Conservation (phyloP, 2,113 vertebrate genomes). For the Tychaedon coryphoeus region DNA sequence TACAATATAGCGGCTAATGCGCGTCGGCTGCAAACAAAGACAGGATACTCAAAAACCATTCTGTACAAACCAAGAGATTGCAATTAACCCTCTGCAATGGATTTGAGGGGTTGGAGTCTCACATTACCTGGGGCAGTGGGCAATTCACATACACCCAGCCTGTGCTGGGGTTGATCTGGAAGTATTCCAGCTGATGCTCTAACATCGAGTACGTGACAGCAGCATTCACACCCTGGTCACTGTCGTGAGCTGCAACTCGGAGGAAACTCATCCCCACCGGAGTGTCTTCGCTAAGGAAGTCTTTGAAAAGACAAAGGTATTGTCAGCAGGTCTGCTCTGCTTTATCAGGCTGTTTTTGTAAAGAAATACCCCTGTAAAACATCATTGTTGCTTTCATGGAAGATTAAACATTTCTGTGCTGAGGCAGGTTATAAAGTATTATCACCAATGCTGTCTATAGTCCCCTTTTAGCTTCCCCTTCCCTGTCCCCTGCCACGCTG, state of each 20-base stretch:
- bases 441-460: background rate
- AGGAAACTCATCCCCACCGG: conserved; percentile 86
- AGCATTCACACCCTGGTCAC: conserved; percentile 87
- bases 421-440: background rate
- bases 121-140: conserved; percentile 78
- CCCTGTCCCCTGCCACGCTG: background rate
- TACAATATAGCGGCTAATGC: conserved; percentile 76
- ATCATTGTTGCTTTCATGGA: background rate
- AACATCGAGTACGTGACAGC: conserved; percentile 83
- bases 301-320: conserved; percentile 60
- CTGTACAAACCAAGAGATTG: background rate
- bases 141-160: conserved; percentile 88
- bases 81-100: background rate
- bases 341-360: background rate
- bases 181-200: conserved; percentile 78
- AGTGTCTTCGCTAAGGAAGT: conserved; percentile 86
- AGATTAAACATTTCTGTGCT: background rate
- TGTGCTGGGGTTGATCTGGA: conserved; percentile 85
- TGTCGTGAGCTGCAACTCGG: conserved; percentile 82
- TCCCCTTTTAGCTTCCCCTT: background rate
- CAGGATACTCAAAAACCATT: background rate
- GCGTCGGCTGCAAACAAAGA: conserved; percentile 62
- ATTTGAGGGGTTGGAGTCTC: background rate
- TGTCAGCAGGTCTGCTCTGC: background rate
- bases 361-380: background rate